Base-by-base conservation (phyloP, 2,888 invertebrate species). In the Glomeris marginata region DNA sequence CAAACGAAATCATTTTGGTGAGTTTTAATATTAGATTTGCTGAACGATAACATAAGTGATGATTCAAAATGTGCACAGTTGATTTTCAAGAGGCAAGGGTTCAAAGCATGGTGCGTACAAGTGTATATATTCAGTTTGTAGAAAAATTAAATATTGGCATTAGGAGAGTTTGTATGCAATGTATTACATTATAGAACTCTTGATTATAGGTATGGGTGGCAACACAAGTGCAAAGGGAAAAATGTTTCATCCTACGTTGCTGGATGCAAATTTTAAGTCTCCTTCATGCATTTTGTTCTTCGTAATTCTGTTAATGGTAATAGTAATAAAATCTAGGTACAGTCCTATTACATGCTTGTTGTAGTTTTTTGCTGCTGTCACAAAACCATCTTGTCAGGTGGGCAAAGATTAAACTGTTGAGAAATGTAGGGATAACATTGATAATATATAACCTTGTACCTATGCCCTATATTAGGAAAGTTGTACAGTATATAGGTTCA, bases 11-110 rank as follows among this genome's bases (percentile, higher is more conserved):
- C 20, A 15, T 16, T 20, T 22, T 10, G 22, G 8, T 16, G 10
- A 13, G 22, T 10, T 21, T 11, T 21, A 10, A 28, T 5, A 5
- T 28, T 5, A 28, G 28, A 28, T 1, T 67, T 83, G 28, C 71
- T 77, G 41, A 78, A 84, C 28, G 43, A 49, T 21, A 77, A 83
- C 62, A 77, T 84, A 43, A 63, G 70, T 3, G 78, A 84, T 61
- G 84, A 84, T 62, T 70, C 82, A 1, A 64, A 70, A 38, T 84
- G 84, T 62, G 77, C 79, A 1, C 69, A 73, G n/a, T 70, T 67
- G 41, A 76, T 84, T 47, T 73, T 52, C 46, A 40, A 35, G 1
- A 47, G 53, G 33, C 55, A 55, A 34, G 55, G 55, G 6, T 55
- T 54, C 41, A 45, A 47, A 2, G 55, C 54, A 16, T 55, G 55